phyloP scores from a whole-genome alignment of 2,888 invertebrate species.

The Auanema sp. region DNA sequence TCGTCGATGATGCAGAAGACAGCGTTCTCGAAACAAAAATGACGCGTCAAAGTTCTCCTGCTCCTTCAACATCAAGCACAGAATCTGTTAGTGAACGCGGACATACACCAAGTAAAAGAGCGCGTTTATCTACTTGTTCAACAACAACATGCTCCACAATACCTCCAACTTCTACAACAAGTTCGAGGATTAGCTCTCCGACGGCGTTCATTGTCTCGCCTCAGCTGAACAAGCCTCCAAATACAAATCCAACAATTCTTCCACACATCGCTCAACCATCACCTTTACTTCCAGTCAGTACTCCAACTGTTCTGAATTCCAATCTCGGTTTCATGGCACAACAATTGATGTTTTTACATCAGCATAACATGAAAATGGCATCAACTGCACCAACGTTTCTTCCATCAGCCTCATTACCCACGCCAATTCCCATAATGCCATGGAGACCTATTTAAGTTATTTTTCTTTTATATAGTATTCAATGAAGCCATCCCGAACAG shows the following conservation, averaged over 20 bases:
- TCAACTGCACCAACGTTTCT: constrained; percentile 10
- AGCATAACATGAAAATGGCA: constrained; percentile 18
- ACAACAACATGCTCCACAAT: not conserved
- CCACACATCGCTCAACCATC: not conserved
- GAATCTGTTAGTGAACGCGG: constrained; percentile 5
- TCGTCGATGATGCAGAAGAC: constrained; percentile 13
- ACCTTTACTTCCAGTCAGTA: constrained; percentile 12
- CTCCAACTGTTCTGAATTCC: not conserved
- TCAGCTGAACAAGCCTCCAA: too few species aligned
- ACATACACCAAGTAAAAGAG: constrained; percentile 8
- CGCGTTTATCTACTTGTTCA: not conserved
- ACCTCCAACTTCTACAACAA: not conserved
- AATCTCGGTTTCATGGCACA: constrained; percentile 14
- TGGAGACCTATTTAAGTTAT: constrained; percentile 4
- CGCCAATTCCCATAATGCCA: not conserved
- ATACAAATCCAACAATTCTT: not conserved
- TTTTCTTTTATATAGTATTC: too few species aligned
- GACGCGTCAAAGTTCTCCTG: constrained; percentile 6
- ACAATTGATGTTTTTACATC: constrained; percentile 12
- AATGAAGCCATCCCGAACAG: too few species aligned
- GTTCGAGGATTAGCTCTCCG: not conserved
- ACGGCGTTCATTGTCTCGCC: too few species aligned
- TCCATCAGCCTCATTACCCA: not conserved
- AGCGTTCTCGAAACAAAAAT: not conserved
- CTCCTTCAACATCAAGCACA: constrained; percentile 11